Evolutionary conservation across 2,797 vertebrate genomes (phyloP).

Genomic region (Poecilia velifera): DNA sequence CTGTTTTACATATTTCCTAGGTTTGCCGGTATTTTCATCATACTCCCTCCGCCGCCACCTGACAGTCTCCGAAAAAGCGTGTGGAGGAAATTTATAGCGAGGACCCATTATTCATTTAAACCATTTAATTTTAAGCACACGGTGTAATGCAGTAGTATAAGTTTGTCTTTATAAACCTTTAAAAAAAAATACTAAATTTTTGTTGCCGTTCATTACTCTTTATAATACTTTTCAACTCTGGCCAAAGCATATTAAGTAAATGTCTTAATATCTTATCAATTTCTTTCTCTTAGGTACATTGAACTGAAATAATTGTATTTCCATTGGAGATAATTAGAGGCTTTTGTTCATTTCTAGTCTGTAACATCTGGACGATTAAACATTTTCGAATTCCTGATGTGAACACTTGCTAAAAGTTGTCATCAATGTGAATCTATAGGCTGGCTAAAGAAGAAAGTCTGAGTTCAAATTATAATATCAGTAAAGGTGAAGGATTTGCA

Average conservation of each 20-base stretch:
- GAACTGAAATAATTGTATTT: background rate
- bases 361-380: background rate
- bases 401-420: background rate
- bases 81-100: background rate
- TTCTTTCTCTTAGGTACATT: background rate
- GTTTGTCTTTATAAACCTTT: background rate
- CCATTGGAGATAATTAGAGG: background rate
- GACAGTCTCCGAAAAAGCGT: slow-evolving; percentile 16
- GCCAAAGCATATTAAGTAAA: background rate
- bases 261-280: background rate
- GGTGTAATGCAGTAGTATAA: background rate
- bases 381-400: background rate
- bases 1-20: slow-evolving; percentile 45
- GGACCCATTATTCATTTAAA: slow-evolving; percentile 16
- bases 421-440: background rate
- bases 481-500: background rate
- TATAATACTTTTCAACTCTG: background rate
- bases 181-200: background rate
- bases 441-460: background rate
- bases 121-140: background rate
- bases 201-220: background rate
- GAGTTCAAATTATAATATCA: background rate
- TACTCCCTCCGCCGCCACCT: slow-evolving; percentile 2
- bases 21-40: slow-evolving; percentile 53
- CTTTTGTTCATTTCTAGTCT: background rate